Base-by-base conservation (phyloP, 2,888 invertebrate genomes). In the Scelioninae gen. 1 region DNA sequence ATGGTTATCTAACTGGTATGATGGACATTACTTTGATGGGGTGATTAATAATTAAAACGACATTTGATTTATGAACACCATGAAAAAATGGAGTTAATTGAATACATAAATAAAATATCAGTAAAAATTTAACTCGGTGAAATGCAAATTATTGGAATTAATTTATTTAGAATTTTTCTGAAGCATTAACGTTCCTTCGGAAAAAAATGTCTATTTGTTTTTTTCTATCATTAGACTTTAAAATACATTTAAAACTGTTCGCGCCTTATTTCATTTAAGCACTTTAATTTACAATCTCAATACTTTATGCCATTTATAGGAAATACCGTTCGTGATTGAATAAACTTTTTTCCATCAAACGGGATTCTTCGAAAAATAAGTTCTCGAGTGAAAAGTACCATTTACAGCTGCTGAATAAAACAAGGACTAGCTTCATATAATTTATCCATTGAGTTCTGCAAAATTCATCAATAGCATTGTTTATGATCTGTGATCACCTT, bases 371-470 rank as follows among this genome's bases (percentile, higher is more conserved):
- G 51, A 51, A 51, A 51, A 51, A 51, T 51, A 51, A 51, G 51
- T 51, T 51, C 23, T 8, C 16, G 23, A 8, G 51, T 23, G 51
- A 51, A 23, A 51, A 51, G 23, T 23, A 45, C 51, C 51, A 51
- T 51, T 51, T 51, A 51, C 23, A 16, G 51, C 23, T 23, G 51
- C 29, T 51, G 51, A 51, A 51, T 55, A 32, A 55, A 55, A 55
- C 55, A 55, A 55, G 38, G 38, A 11, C 38, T 11, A 11, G 38
- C 38, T 38, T 38, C 38, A 38, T 38, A 3, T 38, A 38, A 38
- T 38, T 38, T 11, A 11, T 11, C 38, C 38, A 5, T 38, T 11
- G 38, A 38, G 38, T 38, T 5, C 11, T 38, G 38, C 38, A 38
- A 38, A 38, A 38, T 38, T 38, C 38, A 38, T 38, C 38, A 1